Percentiles rank a stretch among this genome's conserved stretches.
Evolutionary conservation across 2,888 invertebrate genomes (phyloP).

Genomic region (Tridacna gigas): DNA sequence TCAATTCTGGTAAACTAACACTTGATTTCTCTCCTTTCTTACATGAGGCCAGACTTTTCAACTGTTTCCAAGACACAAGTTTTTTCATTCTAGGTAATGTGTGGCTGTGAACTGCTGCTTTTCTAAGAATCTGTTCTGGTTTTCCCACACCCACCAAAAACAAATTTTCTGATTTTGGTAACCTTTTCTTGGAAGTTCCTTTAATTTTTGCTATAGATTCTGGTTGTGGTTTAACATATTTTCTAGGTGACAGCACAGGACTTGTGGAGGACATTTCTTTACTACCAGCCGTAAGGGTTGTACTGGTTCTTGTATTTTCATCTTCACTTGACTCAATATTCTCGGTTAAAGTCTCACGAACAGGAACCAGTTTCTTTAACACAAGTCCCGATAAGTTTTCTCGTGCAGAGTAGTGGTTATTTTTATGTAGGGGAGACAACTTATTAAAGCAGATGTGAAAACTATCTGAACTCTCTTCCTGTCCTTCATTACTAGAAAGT

Average conservation of each 20-base stretch:
- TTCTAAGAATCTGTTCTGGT: slow-evolving; percentile 60
- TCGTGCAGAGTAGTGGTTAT: slow-evolving; percentile 46
- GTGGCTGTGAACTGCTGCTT: slow-evolving; percentile 63
- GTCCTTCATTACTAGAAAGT: slow-evolving; percentile 74
- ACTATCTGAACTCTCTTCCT: slow-evolving; percentile 79
- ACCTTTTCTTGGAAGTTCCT: slow-evolving; percentile 27
- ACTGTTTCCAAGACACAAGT: slow-evolving; percentile 75
- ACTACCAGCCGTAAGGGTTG: slow-evolving; percentile 60
- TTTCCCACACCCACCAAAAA: slow-evolving; percentile 62
- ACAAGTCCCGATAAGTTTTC: slow-evolving; percentile 54
- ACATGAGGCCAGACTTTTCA: slow-evolving; percentile 70
- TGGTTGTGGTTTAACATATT: slow-evolving; percentile 23
- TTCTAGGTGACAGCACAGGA: slow-evolving; percentile 39
- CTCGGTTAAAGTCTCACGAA: slow-evolving; percentile 54
- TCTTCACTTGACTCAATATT: slow-evolving; percentile 53
- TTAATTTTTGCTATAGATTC: slow-evolving; percentile 48
- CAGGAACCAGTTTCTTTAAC: slow-evolving; percentile 53
- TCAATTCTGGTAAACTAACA: slow-evolving; percentile 77
- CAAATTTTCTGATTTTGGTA: slow-evolving; percentile 55
- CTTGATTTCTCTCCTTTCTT: slow-evolving; percentile 70
- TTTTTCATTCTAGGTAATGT: slow-evolving; percentile 61
- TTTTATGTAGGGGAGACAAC: slow-evolving; percentile 53
- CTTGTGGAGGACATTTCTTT: slow-evolving; percentile 54
- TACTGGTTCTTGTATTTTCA: slow-evolving; percentile 55
- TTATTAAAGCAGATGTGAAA: slow-evolving; percentile 76